A percentile compares a stretch with the other conserved stretches of the same genome.
phyloP scores from a whole-genome alignment of 2,888 invertebrate genomes.

The Listrodromus nycthemerus region DNA sequence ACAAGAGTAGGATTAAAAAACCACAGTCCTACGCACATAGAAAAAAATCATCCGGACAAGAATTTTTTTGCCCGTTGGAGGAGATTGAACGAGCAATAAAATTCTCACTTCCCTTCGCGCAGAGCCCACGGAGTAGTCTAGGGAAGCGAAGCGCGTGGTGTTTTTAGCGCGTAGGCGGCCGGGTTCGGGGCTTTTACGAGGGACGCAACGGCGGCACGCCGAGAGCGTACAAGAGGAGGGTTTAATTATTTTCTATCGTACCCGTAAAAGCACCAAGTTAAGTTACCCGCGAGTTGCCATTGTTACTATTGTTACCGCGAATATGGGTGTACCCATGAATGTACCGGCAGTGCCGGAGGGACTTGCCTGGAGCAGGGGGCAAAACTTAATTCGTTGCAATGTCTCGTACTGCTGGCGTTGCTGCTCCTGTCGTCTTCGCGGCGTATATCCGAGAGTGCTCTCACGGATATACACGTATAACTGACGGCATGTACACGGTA shows the following conservation, averaged over 20 bases:
- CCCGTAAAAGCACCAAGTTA: constrained; percentile 69
- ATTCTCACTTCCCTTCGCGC: constrained; percentile 66
- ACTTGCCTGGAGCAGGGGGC: constrained; percentile 20
- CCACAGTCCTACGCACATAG: constrained; percentile 64
- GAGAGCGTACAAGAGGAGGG: constrained; percentile 30
- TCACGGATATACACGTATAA: constrained; percentile 24
- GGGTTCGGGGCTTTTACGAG: constrained; percentile 54
- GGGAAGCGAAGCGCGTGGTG: constrained; percentile 38
- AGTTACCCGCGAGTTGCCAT: constrained; percentile 63
- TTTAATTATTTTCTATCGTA: constrained; percentile 73
- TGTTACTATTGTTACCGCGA: constrained; percentile 66
- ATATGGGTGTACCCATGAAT: constrained; percentile 63
- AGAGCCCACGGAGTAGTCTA: constrained; percentile 30
- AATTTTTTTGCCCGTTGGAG: constrained; percentile 62
- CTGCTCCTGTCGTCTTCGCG: constrained; percentile 64
- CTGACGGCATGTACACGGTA: constrained; percentile 11
- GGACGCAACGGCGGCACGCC: constrained; percentile 22
- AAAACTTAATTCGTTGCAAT: constrained; percentile 67
- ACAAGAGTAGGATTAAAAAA: constrained; percentile 52
- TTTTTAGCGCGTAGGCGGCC: constrained; percentile 50
- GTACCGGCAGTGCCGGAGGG: constrained; percentile 48
- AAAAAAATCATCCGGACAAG: constrained; percentile 67
- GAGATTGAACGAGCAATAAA: constrained; percentile 75
- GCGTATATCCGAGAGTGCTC: constrained; percentile 56
- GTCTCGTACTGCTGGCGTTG: constrained; percentile 51